Conservation (phyloP, 2,113 vertebrate species). For the Archocentrus centrarchus region DNA sequence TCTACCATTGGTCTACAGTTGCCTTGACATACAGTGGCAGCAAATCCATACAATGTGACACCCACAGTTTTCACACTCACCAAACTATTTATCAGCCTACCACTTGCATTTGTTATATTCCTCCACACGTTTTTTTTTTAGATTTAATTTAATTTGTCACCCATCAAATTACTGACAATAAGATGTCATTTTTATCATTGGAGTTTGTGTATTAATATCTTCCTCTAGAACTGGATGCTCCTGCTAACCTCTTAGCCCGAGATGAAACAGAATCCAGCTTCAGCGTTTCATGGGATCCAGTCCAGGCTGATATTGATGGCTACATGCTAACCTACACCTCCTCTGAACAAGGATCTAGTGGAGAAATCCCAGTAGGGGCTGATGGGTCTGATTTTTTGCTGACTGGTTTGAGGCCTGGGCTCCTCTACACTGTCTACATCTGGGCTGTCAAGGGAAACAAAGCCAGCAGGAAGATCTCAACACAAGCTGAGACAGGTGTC, state of each 20-base stretch:
- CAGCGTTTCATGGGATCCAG: constrained; percentile 77
- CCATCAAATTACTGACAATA: neutral
- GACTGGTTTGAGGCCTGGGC: constrained; percentile 78
- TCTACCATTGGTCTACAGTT: neutral
- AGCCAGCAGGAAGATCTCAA: constrained; percentile 77
- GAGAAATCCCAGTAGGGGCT: constrained; percentile 73
- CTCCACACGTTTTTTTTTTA: neutral
- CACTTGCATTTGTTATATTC: neutral
- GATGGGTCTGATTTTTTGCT: constrained; percentile 72
- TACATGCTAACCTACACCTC: constrained; percentile 84
- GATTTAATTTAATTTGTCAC: neutral
- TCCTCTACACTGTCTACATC: constrained; percentile 79
- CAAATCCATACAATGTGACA: too few species aligned
- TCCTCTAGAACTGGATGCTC: constrained; percentile 59
- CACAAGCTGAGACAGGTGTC: constrained; percentile 82
- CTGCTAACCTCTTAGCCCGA: constrained; percentile 58
- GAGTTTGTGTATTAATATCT: constrained; percentile 28
- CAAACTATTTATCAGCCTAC: neutral
- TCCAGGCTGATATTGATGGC: constrained; percentile 79
- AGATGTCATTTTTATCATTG: constrained; percentile 8
- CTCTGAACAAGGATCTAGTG: constrained; percentile 73
- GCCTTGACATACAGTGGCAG: neutral
- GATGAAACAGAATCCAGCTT: constrained; percentile 79
- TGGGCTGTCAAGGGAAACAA: constrained; percentile 82
- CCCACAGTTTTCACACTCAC: neutral